Evolutionary conservation across 2,888 invertebrate genomes (phyloP), one percentile per base, ranked within the genome.

Genomic region (Busseola fusca): DNA sequence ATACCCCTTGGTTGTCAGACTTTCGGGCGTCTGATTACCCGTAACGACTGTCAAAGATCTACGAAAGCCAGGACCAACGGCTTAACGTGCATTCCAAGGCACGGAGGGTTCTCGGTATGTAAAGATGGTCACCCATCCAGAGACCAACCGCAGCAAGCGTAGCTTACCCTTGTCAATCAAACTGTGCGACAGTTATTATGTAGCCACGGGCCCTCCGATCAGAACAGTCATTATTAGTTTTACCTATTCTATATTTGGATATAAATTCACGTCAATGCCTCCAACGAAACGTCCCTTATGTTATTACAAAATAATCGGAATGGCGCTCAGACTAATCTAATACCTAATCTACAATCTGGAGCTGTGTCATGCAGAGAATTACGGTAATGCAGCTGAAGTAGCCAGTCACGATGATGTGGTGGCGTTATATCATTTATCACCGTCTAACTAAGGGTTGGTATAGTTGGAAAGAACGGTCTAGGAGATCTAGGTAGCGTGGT

Each of bases 331-430:
- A 58, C 70, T 64, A 83, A 82, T 84, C 59, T 76, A 74, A 78
- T 82, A 77, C 62, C 65, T 68, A 70, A 80, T 82, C 80, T 69
- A 18, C 54, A 62, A 84, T 83, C 81, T 75, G 56, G 34, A 74
- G 84, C 83, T 78, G 81, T 69, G 84, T 84, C 84, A 84, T 78
- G 83, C 65, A 50, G 64, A 63, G 76, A 72, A 81, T 81, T 80
- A 81, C 78, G 72, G 67, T 82, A 84, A 81, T 82, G 80, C 76
- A 79, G 59, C 72, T 14, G 66, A 72, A 72, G 18, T 21, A 30
- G 71, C 78, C 54, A 75, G 78, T 83, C 81, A 83, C 54, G 50
- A 45, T 68, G 74, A 27, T 64, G 59, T 52, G 59, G 48, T 72
- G 42, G 58, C 65, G 37, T 50, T 64, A 62, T 64, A 70, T 73